A percentile compares a stretch with the other conserved stretches of the same genome.
phyloP scores from a whole-genome alignment of 2,797 vertebrate genomes.

The Sebastes melanostomus region DNA sequence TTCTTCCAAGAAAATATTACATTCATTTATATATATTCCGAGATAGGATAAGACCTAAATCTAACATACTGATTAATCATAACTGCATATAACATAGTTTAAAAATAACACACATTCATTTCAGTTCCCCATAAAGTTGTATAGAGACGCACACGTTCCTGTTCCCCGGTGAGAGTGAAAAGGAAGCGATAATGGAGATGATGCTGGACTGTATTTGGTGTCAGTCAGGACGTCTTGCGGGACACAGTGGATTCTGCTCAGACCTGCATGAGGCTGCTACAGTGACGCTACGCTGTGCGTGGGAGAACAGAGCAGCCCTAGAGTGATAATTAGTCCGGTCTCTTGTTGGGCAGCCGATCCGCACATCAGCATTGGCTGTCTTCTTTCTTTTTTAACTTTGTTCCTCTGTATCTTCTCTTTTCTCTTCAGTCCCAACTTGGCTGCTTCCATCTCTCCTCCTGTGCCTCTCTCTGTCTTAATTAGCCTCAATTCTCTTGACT shows the following conservation, averaged over 20 bases:
- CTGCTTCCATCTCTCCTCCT: conserved; percentile 29
- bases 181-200: conserved; percentile 27
- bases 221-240: conserved; percentile 35
- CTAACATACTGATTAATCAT: background rate
- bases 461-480: conserved; percentile 44
- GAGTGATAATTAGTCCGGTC: conserved; percentile 76
- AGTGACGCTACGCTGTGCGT: conserved; percentile 36
- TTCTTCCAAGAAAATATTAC: background rate
- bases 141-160: background rate
- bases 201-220: conserved; percentile 22
- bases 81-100: background rate
- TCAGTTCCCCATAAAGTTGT: background rate
- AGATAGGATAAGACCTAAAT: background rate
- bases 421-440: conserved; percentile 25
- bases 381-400: conserved; percentile 23
- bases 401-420: conserved; percentile 32
- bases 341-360: conserved; percentile 56
- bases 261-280: conserved; percentile 45
- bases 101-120: background rate
- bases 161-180: conserved; percentile 16
- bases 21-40: background rate
- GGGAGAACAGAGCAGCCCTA: conserved; percentile 64
- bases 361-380: conserved; percentile 51
- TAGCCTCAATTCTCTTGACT: conserved; percentile 42
- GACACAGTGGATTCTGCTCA: conserved; percentile 48